Base-by-base conservation (phyloP, 2,888 invertebrate genomes). In the Dasypogon diadema region DNA sequence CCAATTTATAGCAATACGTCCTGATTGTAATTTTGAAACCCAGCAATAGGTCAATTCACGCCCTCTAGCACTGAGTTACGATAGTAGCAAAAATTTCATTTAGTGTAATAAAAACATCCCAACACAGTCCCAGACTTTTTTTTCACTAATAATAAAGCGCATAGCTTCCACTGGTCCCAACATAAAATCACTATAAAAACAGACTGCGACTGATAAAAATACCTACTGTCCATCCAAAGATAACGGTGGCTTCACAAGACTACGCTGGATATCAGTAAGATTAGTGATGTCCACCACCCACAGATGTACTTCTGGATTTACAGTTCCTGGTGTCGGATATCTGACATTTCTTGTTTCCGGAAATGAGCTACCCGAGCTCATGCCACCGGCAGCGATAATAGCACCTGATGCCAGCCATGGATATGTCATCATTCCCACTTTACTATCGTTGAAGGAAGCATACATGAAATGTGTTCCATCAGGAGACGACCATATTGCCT, bases 241-340 rank as follows among this genome's bases (percentile, higher is more conserved):
- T 82, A 89, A 88, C 51, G 95, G 95, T 78, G 94, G 94, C 80
- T 88, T 90, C 75, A 95, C 89, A 84, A 90, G 89, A 87, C 89
- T 90, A 84, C 89, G 87, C 78, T 89, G 88, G 79, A 91, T 89
- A 79, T 89, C 88, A 60, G 90, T 90, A 73, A 89, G 83, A 85
- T 93, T 92, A 80, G 89, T 89, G 77, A 95, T 89, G 82, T 93
- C 92, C 80, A 94, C 89, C 79, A 97, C 89, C 91, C 93, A 95
- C 75, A 97, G 88, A 81, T 90, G 91, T 75, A 94, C 94, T 82
- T 91, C 92, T 18, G 97, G 97, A 88, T 96, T 97, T 55, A 91
- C 89, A 79, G 94, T 92, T 79, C 95, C 96, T 79, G 96, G 95
- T 85, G 94, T 96, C 58, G 96, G 95, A 88, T 95, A 96, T 84